phyloP scores from a whole-genome alignment of 2,113 vertebrate genomes.

The Bostrychus sinensis region DNA sequence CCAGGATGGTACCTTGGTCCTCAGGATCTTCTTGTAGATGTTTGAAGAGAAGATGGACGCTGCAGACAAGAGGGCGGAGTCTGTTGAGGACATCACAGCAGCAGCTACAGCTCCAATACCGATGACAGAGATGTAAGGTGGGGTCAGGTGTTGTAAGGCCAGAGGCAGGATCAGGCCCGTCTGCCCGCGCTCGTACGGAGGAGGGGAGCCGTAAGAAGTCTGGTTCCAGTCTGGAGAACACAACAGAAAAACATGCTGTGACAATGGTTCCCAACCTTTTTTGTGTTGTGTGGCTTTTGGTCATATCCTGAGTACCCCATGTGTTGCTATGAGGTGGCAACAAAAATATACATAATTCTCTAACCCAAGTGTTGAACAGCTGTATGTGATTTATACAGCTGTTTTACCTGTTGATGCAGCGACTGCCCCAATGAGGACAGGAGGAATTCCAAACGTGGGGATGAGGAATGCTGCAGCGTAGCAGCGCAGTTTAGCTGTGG shows the following conservation, averaged over 20 bases:
- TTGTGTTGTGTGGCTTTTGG: too few relatives aligned
- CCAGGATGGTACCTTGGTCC: conserved; percentile 13
- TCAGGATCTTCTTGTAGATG: conserved; percentile 52
- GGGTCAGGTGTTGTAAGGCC: conserved; percentile 47
- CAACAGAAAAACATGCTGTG: not conserved
- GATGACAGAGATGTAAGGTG: conserved; percentile 29
- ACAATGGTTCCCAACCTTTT: too few relatives aligned
- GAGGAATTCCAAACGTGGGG: conserved; percentile 73
- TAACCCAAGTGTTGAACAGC: too few relatives aligned
- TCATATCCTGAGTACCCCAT: too few relatives aligned
- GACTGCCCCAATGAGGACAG: conserved; percentile 76
- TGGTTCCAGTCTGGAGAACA: conserved; percentile 51
- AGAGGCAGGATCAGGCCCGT: conserved; percentile 45
- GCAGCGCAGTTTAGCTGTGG: conserved; percentile 73
- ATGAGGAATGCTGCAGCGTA: conserved; percentile 68
- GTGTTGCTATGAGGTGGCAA: too few relatives aligned
- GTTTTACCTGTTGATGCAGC: conserved; percentile 77
- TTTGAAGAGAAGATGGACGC: conserved; percentile 61
- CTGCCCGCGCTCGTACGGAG: conserved; percentile 35
- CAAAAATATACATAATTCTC: too few relatives aligned
- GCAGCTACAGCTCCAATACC: conserved; percentile 58
- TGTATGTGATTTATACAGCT: too few relatives aligned
- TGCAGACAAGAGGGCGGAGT: conserved; percentile 66
- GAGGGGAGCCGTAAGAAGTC: conserved; percentile 33
- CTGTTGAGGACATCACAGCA: conserved; percentile 63